phyloP scores from a whole-genome alignment of 2,888 invertebrate species.

The Spodoptera exigua region DNA sequence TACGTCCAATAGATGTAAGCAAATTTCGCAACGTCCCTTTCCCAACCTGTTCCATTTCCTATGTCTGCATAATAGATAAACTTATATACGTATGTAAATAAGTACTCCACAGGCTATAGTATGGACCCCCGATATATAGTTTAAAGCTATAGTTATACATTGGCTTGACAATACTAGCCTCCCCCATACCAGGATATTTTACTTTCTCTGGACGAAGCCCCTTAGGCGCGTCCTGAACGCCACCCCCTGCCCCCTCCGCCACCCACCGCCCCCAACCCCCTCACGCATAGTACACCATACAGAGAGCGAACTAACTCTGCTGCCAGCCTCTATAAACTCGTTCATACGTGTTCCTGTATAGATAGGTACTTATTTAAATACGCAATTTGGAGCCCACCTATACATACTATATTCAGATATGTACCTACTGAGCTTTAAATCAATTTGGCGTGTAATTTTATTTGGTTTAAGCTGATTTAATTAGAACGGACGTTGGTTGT shows the following conservation, averaged over 20 bases:
- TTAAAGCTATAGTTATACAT: constrained; percentile 88
- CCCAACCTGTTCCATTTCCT: constrained; percentile 84
- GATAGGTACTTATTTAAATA: constrained; percentile 84
- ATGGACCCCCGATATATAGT: constrained; percentile 85
- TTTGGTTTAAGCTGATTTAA: constrained; percentile 73
- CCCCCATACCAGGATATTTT: constrained; percentile 88
- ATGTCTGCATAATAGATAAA: constrained; percentile 88
- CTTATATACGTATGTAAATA: constrained; percentile 88
- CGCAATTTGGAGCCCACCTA: constrained; percentile 80
- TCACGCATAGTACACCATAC: constrained; percentile 86
- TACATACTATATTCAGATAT: constrained; percentile 61
- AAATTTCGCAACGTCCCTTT: constrained; percentile 79
- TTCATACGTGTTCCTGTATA: constrained; percentile 78
- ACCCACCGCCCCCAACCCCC: constrained; percentile 70
- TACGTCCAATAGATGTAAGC: constrained; percentile 77
- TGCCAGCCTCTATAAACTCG: constrained; percentile 85
- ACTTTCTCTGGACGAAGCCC: constrained; percentile 89
- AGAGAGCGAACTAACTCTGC: constrained; percentile 86
- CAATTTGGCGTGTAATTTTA: constrained; percentile 80
- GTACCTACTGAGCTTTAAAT: constrained; percentile 71
- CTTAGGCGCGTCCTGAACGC: constrained; percentile 80
- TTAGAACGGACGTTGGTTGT: constrained; percentile 62
- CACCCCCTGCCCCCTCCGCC: constrained; percentile 67
- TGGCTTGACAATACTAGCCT: constrained; percentile 88
- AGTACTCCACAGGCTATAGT: constrained; percentile 80